Evolutionary conservation across 2,113 vertebrate genomes (phyloP), one percentile per base, ranked within the genome.

Genomic region (Colistium nudipinnis): DNA sequence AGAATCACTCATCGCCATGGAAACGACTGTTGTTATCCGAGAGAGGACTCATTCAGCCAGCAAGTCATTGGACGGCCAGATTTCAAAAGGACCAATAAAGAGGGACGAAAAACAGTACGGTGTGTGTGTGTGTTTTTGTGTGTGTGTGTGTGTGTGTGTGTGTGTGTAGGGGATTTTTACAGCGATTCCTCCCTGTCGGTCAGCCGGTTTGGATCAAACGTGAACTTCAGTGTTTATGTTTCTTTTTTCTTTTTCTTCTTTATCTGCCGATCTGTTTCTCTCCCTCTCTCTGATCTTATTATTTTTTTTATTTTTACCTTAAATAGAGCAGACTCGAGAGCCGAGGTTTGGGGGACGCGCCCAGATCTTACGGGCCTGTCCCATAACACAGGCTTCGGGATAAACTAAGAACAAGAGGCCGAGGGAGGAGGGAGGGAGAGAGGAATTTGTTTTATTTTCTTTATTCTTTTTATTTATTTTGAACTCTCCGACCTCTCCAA

Each of bases 381-480:
- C 80, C 72, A 71, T 84, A 82, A 84, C 70, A 76, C 73, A 47
- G 70, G 80, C 75, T 53, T 76, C 64, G 72, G 68, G 68, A 67
- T 59, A 47, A 81, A 82, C 48, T 39, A 62, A 76, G 71, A 64
- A 66, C 44, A 30, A 38, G 75, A 28, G 79, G 71, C 59, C 69
- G n/a, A 20, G 65, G 47, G 17, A 69, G 61, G 57, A 65, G 63
- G 57, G 48, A 53, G 69, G 59, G 67, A 67, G 67, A 81, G 68
- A 53, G 81, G 74, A 86, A 82, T 87, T 81, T 81, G 70, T 82
- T 83, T 89, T 78, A 87, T 68, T 85, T 82, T 78, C 61, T n/a
- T n/a, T n/a, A n/a, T n/a, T n/a, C n/a, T n/a, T n/a, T n/a, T n/a
- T n/a, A n/a, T n/a, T n/a, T n/a, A n/a, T n/a, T n/a, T n/a, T n/a